Evolutionary conservation across 2,888 invertebrate genomes (phyloP).

Genomic region (Nemurella pictetii): DNA sequence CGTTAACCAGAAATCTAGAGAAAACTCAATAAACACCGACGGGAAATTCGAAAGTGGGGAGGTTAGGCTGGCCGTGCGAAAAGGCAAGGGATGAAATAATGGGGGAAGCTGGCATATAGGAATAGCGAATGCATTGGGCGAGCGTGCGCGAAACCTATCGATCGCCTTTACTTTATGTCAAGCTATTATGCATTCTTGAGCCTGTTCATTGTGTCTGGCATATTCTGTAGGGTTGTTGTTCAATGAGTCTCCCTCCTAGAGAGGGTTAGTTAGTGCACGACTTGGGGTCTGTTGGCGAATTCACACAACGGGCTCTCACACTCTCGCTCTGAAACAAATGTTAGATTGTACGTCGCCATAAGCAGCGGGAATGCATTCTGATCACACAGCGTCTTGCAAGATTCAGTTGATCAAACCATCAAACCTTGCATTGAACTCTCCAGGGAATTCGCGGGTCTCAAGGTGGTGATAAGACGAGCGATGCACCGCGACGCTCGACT

Average conservation of each 20-base stretch:
- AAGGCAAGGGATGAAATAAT: slow-evolving; percentile 12
- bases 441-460: not conserved
- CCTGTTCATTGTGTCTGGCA: not conserved
- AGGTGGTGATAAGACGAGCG: not conserved
- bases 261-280: not conserved
- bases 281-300: not conserved
- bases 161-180: not conserved
- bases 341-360: not conserved
- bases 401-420: not conserved
- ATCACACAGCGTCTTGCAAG: not conserved
- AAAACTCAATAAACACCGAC: slow-evolving; percentile 11
- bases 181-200: slow-evolving; percentile 9
- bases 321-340: too few relatives aligned
- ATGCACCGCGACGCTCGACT: not conserved
- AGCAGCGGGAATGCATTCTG: not conserved
- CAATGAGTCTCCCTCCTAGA: not conserved
- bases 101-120: too few relatives aligned
- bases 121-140: not conserved
- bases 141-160: slow-evolving; percentile 24
- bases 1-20: not conserved
- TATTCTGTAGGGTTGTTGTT: not conserved
- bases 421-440: not conserved
- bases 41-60: slow-evolving; percentile 12
- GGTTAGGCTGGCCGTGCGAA: slow-evolving; percentile 13
- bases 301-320: not conserved